A percentile compares a stretch with the other conserved stretches of the same genome.
Evolutionary conservation across 92 coral and sea anemone genomes (phyloP).

Genomic region (Nematostella vectensis): DNA sequence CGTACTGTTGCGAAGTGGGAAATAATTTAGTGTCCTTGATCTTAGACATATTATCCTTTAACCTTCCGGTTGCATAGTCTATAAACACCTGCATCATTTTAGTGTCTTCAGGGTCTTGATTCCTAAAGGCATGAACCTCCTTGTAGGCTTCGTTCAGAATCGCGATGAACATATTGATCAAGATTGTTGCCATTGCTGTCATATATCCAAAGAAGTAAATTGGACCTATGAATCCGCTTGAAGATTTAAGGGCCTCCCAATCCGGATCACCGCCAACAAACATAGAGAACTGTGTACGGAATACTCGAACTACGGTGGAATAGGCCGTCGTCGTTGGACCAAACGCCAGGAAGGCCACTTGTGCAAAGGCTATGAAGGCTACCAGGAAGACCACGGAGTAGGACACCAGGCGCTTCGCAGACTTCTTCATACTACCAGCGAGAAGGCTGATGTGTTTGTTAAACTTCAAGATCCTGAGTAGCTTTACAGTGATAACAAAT

Average conservation of each 20-base stretch:
- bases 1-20: conserved; percentile 50
- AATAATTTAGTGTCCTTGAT: conserved; percentile 39
- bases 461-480: conserved; percentile 73
- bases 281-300: conserved; percentile 87
- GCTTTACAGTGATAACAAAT: conserved; percentile 67
- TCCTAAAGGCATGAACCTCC: conserved; percentile 46
- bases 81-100: conserved; percentile 63
- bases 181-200: conserved; percentile 69
- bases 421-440: conserved; percentile 63
- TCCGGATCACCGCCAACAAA: conserved; percentile 76
- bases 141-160: conserved; percentile 83
- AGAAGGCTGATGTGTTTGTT: conserved; percentile 76
- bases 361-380: conserved; percentile 76
- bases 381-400: conserved; percentile 74
- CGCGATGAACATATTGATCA: conserved; percentile 89
- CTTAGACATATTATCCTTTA: conserved; percentile 25
- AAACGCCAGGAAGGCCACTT: conserved; percentile 72
- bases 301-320: conserved; percentile 56
- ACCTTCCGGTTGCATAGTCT: conserved; percentile 48
- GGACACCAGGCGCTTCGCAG: conserved; percentile 45
- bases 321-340: conserved; percentile 58
- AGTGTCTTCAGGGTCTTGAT: conserved; percentile 46
- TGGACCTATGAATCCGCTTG: conserved; percentile 63
- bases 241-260: conserved; percentile 47
- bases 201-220: conserved; percentile 80